These are phyloP conservation scores for Alviniconcha marisindica DNA, from an alignment of 1,140 invertebrate genomes.

Conservation along the genomic window DNA sequence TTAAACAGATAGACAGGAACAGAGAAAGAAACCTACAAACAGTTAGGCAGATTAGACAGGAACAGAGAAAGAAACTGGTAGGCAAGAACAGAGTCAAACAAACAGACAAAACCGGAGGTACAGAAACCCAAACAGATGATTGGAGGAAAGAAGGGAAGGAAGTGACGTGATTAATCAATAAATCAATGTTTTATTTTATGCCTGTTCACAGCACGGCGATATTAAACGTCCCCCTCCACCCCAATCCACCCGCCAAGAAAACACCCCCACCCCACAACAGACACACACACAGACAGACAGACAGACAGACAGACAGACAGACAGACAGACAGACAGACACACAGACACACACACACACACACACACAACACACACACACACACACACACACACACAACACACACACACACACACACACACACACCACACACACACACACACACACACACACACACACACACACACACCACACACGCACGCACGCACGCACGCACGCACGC, in stretches of 20 bases:
- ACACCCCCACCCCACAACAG: neutral
- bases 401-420: neutral
- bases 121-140: too few species aligned
- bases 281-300: constrained; percentile 3
- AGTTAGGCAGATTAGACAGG: too few species aligned
- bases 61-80: too few species aligned
- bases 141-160: too few species aligned
- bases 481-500: neutral
- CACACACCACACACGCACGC: neutral
- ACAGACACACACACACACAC: neutral
- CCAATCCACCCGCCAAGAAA: too few species aligned
- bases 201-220: too few species aligned
- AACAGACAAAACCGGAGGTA: too few species aligned
- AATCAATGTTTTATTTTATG: too few species aligned
- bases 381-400: constrained; percentile 3
- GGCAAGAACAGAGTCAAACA: too few species aligned
- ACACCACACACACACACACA: neutral
- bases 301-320: constrained; percentile 10
- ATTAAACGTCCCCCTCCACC: too few species aligned
- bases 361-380: neutral
- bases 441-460: neutral
- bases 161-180: too few species aligned
- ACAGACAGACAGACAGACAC: constrained; percentile 18
- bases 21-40: neutral
- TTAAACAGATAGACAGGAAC: neutral